Evolutionary conservation across 1,140 invertebrate species (phyloP).

Genomic region (Rhopalosiphum maidis): DNA sequence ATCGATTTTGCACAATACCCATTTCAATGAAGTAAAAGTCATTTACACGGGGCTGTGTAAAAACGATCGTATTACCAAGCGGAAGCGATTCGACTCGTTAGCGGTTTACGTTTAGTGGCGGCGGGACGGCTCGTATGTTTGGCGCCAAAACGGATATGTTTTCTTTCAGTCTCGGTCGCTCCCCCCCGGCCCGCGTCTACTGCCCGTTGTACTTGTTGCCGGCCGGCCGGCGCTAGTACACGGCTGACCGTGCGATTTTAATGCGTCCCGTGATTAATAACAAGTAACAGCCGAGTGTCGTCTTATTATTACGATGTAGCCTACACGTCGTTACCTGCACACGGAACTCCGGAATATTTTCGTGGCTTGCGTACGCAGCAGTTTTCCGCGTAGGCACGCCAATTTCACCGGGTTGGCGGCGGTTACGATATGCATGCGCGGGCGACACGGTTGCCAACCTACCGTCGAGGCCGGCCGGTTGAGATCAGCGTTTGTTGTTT

Average conservation of each 20-base stretch:
- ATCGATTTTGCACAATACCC: background rate
- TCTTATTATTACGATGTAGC: background rate
- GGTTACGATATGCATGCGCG: background rate
- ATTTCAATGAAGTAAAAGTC: no score
- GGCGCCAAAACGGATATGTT: slow-evolving; percentile 33
- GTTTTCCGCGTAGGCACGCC: slow-evolving; percentile 25
- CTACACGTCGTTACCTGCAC: background rate
- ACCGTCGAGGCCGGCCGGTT: background rate
- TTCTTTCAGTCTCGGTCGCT: background rate
- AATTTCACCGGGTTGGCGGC: slow-evolving; percentile 55
- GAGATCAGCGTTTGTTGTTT: background rate
- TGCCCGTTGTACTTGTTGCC: slow-evolving; percentile 30
- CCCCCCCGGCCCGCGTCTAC: no score
- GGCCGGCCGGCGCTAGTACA: background rate
- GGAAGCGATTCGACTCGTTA: background rate
- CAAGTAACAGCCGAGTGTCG: background rate
- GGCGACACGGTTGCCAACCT: slow-evolving; percentile 47
- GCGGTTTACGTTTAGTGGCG: background rate
- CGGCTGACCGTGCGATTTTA: no score
- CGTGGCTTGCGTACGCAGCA: background rate
- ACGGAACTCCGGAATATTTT: background rate
- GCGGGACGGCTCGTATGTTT: background rate
- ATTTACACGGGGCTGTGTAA: background rate
- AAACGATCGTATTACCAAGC: background rate
- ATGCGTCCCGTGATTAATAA: background rate